Percentiles rank a stretch among this genome's conserved stretches.
These are phyloP conservation scores for Trypoxylon attenuatum DNA, from an alignment of 2,888 invertebrate species.

Conservation along the genomic window DNA sequence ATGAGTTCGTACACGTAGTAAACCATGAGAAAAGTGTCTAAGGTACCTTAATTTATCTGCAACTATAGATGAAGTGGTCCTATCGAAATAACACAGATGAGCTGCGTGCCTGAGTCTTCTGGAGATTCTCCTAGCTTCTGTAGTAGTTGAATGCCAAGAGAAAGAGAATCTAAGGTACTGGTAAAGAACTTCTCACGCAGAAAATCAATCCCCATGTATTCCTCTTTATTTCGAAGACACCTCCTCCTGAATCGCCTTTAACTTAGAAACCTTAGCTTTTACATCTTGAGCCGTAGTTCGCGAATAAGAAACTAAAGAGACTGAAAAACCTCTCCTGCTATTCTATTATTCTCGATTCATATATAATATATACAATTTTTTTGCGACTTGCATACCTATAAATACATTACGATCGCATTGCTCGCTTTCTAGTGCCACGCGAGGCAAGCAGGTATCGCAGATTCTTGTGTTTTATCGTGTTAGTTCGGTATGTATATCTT, in stretches of 20 bases:
- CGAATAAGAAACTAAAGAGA: constrained; percentile 8
- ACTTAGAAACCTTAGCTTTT: constrained; percentile 19
- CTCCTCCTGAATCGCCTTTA: background rate
- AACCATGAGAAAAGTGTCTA: no score
- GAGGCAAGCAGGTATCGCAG: background rate
- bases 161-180: no score
- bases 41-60: no score
- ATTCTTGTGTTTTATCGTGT: no score
- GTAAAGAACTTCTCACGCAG: no score
- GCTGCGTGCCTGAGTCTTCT: no score
- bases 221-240: constrained; percentile 10
- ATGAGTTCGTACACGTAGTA: no score
- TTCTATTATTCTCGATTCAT: background rate
- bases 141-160: no score
- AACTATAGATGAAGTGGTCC: no score
- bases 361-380: constrained; percentile 15
- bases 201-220: background rate
- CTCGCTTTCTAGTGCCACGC: background rate
- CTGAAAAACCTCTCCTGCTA: background rate
- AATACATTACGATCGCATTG: background rate
- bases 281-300: background rate
- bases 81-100: no score
- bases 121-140: no score
- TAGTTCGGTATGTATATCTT: no score
- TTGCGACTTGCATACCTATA: background rate